Conservation (phyloP, 2,797 vertebrate species). For the Balearica regulorum region DNA sequence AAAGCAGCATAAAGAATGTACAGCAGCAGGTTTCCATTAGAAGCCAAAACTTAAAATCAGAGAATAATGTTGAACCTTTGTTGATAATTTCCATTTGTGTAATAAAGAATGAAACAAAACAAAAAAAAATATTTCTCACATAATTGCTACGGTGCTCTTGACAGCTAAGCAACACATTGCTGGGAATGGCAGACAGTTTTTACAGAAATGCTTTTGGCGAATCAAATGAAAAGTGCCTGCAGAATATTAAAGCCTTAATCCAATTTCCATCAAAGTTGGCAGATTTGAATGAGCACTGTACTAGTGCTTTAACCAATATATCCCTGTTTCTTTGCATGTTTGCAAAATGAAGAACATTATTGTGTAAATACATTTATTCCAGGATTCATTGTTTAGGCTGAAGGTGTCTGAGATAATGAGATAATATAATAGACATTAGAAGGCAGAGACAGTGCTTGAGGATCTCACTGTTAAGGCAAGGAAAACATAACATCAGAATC, state of each 20-base stretch:
- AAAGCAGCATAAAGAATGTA: not conserved
- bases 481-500: not conserved
- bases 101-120: not conserved
- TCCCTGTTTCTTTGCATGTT: not conserved
- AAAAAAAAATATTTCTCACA: not conserved
- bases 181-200: not conserved
- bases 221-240: not conserved
- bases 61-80: not conserved
- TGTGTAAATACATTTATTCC: not conserved
- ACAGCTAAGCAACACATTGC: constrained; percentile 2
- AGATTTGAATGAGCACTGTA: not conserved
- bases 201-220: not conserved
- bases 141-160: not conserved
- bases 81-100: not conserved
- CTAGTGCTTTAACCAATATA: not conserved
- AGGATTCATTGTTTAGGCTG: not conserved
- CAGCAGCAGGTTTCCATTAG: not conserved
- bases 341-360: not conserved
- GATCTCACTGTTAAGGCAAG: not conserved
- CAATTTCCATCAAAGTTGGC: not conserved
- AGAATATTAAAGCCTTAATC: constrained; percentile 21
- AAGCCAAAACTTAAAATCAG: not conserved
- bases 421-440: not conserved
- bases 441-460: not conserved
- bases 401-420: not conserved